Evolutionary conservation across 2,113 vertebrate species (phyloP), one percentile per base, ranked within the genome.

Genomic region (Lamprologus sp.): DNA sequence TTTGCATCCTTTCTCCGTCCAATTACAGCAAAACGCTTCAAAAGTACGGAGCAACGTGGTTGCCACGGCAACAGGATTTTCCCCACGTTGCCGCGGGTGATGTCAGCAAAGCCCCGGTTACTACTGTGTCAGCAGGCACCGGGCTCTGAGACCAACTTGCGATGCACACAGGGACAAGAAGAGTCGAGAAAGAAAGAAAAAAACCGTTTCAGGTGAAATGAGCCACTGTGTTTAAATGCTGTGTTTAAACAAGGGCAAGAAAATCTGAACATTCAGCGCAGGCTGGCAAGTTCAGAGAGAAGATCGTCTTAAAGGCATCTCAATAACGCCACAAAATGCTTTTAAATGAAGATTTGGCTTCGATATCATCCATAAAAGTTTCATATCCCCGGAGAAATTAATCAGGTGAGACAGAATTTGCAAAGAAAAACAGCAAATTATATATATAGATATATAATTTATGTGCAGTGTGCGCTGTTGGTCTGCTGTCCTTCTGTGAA

Each of bases 31-130:
- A 28, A 68, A 88, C 77, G 49, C 56, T 65, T 60, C 14, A 56
- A 88, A 90, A 85, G n/a, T 47, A 21, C 53, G 21, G 84, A 87
- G 86, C 13, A 42, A 56, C 77, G 68, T 53, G 60, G 94, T 96
- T 94, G 84, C 93, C 85, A 92, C 89, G 91, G 93, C 54, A 94
- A 95, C 95, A 87, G 17, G 53, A 84, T 88, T 88, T 77, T 26
- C 85, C 90, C 79, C 31, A 45, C 37, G 42, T 17, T 86, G 84
- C 79, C 14, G 60, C 17, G 26, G 73, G 47, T 94, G 91, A 94
- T 92, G 91, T 95, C 85, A 93, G 40, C 79, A 81, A 88, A 92
- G 87, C 86, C 84, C 55, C n/a, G 13, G 28, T 63, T 70, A 84
- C 49, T 37, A 75, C 85, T 54, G 42, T 63, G 37, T 19, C 58